Base-by-base conservation (phyloP, 1,140 invertebrate species). In the Solenopsis fugax region DNA sequence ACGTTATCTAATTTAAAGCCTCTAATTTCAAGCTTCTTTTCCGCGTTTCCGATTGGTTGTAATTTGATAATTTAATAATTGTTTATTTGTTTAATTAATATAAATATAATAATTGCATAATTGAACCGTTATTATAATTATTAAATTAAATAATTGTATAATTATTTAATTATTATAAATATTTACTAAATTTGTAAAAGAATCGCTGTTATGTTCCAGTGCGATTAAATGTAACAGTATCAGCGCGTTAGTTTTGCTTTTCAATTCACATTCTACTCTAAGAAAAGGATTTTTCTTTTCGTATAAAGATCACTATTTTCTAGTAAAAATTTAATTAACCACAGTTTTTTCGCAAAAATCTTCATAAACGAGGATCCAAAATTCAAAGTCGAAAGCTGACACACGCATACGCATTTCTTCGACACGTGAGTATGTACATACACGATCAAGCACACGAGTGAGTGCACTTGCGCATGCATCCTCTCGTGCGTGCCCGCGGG, bases 391-490 rank as follows among this genome's bases (percentile, higher is more conserved):
- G 45, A n/a, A 29, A 9, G 0, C 34, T 41, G 10, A 37, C 16
- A 16, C 24, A 50, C 45, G 45, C 21, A 34, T 9, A 45, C 37
- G 34, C 60, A n/a, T 67, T n/a, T 34, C 13, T 21, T 54, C 77
- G 62, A 21, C 13, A 21, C 62, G 7, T 16, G 45, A 21, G 13
- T 24, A 78, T 21, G n/a, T 37, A 81, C 24, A n/a, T 54, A 48
- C 24, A 29, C n/a, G 50, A 41, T n/a, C n/a, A 37, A 29, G 18
- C 24, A 84, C 24, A 7, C 12, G 48, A 75, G 69, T 73, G 48
- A 75, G 69, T 73, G 41, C 71, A 58, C 18, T 62, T 24, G 45
- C 69, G 34, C 21, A 24, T 41, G 13, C 54, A 58, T 45, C 60
- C 34, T 18, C n/a, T 21, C 37, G 41, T 24, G 29, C 41, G 69